Evolutionary conservation across 1,140 invertebrate genomes (phyloP).

Genomic region (Arctopsyche grandis): DNA sequence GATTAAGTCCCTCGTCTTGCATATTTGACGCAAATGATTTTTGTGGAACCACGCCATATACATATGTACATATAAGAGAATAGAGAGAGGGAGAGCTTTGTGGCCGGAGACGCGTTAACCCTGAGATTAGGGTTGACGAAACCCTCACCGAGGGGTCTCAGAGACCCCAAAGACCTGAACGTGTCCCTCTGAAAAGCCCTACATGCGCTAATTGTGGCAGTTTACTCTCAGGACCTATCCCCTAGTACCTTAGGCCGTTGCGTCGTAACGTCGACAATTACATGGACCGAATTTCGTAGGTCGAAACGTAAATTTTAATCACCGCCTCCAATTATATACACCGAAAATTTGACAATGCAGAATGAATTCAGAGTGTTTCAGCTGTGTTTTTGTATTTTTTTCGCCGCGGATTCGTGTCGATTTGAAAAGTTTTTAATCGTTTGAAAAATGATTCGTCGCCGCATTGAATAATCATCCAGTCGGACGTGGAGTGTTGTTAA

Average conservation of each 20-base stretch:
- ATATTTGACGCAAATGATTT: conserved; percentile 39
- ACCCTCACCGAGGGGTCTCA: neutral
- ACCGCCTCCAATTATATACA: no score
- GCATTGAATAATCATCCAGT: neutral
- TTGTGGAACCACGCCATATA: neutral
- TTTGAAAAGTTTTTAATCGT: neutral
- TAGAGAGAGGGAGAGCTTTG: neutral
- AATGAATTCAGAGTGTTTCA: no score
- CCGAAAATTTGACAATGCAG: no score
- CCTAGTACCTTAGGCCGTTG: neutral
- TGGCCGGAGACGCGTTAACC: neutral
- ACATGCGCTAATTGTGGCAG: conserved; percentile 6
- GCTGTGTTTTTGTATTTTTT: no score
- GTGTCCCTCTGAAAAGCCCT: neutral
- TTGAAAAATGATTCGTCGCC: neutral
- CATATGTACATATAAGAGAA: neutral
- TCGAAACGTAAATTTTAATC: no score
- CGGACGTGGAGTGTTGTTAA: neutral
- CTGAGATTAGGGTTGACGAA: neutral
- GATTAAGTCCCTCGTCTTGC: neutral
- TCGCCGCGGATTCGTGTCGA: no score
- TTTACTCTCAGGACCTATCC: neutral
- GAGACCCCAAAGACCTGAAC: neutral
- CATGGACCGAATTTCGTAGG: neutral
- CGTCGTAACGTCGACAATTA: neutral